A percentile compares a stretch with the other conserved stretches of the same genome.
These are phyloP conservation scores for Tetramorium simillimum DNA, from an alignment of 1,140 invertebrate genomes.

Conservation along the genomic window DNA sequence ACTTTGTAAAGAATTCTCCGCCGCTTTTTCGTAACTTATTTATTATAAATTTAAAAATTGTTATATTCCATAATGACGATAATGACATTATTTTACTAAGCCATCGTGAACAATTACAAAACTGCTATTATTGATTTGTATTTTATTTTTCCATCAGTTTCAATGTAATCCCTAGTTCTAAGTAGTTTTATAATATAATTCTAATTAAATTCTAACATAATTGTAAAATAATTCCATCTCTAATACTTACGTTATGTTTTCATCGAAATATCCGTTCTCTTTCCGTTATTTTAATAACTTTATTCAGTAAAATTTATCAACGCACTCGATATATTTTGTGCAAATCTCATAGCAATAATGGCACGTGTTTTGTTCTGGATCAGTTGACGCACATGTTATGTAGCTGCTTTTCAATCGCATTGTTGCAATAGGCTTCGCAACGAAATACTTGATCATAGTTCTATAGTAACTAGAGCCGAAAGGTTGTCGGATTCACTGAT, in stretches of 20 bases:
- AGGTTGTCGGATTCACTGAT: conserved; percentile 4
- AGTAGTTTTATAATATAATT: background rate
- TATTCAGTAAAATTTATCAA: conserved; percentile 3
- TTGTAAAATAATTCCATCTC: conserved; percentile 13
- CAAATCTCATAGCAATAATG: background rate
- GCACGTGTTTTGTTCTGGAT: background rate
- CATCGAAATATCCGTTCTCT: background rate
- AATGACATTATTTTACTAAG: background rate
- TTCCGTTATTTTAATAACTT: background rate
- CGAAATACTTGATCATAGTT: background rate
- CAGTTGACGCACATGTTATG: background rate
- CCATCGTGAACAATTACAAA: background rate
- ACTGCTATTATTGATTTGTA: background rate
- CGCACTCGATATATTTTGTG: background rate
- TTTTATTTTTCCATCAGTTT: background rate
- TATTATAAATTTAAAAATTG: background rate
- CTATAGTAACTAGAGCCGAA: background rate
- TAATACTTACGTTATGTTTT: background rate
- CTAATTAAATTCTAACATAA: conserved; percentile 5
- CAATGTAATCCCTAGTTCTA: background rate
- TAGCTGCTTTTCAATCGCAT: background rate
- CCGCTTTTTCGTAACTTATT: background rate
- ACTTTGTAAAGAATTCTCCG: background rate
- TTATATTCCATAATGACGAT: background rate
- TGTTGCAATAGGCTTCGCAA: background rate